Conservation (phyloP, 1,140 invertebrate genomes). For the Orius insidiosus region DNA sequence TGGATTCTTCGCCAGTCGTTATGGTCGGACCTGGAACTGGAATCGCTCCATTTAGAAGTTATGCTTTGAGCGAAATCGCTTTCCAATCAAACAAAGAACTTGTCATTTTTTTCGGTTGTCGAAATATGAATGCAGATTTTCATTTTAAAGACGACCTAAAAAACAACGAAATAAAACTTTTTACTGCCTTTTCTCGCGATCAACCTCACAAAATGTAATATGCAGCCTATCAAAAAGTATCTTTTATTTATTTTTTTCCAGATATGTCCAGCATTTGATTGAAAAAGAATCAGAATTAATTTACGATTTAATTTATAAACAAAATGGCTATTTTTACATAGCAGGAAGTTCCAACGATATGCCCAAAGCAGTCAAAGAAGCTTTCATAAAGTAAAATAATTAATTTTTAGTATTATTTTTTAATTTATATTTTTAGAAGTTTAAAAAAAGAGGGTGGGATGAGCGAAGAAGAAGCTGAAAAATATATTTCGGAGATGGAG, state of each 20-base stretch:
- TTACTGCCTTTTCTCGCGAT: conserved; percentile 86
- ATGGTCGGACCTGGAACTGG: conserved; percentile 95
- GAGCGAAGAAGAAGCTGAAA: conserved; percentile 34
- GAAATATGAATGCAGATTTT: conserved; percentile 64
- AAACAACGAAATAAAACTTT: conserved; percentile 41
- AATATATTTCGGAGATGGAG: conserved; percentile 45
- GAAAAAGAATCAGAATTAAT: conserved; percentile 38
- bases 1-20: conserved; percentile 33
- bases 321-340: conserved; percentile 54
- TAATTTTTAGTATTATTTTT: background rate
- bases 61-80: conserved; percentile 47
- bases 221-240: no score
- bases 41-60: conserved; percentile 79
- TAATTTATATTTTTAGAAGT: conserved; percentile 38
- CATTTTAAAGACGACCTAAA: conserved; percentile 65
- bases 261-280: conserved; percentile 86
- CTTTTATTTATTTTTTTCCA: conserved; percentile 29
- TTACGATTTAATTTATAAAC: conserved; percentile 41
- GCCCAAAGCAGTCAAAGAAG: conserved; percentile 71
- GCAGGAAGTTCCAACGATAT: conserved; percentile 92
- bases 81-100: conserved; percentile 18
- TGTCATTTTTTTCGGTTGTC: conserved; percentile 78
- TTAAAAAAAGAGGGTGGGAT: conserved; percentile 30
- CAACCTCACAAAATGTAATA: conserved; percentile 65
- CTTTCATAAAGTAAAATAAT: conserved; percentile 24